phyloP scores from a whole-genome alignment of 2,113 vertebrate genomes.

The Tringa solitaria region DNA sequence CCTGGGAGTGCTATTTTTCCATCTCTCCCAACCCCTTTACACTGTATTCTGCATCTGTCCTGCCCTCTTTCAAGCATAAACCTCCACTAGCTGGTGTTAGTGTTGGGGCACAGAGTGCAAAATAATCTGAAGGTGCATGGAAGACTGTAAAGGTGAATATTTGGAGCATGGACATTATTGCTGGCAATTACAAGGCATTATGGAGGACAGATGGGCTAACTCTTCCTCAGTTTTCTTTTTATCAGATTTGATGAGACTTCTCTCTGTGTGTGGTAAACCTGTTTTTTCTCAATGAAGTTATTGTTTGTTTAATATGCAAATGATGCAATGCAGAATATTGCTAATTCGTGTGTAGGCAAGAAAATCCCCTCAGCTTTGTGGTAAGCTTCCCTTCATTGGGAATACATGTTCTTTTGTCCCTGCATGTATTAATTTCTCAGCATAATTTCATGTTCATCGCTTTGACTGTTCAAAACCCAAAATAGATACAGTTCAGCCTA shows the following conservation, averaged over 20 bases:
- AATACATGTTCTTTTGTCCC: not conserved
- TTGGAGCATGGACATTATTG: not conserved
- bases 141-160: not conserved
- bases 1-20: not conserved
- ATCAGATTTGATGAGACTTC: conserved; percentile 2
- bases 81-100: not conserved
- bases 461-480: not conserved
- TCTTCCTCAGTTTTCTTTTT: not conserved
- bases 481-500: not conserved
- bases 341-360: not conserved
- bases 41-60: not conserved
- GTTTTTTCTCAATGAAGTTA: conserved; percentile 15
- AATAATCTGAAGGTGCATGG: not conserved
- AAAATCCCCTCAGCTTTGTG: not conserved
- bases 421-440: not conserved
- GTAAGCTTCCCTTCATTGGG: not conserved
- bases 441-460: not conserved
- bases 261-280: conserved; percentile 8
- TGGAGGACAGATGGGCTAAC: not conserved
- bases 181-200: not conserved
- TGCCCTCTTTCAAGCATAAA: not conserved
- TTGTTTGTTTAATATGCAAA: conserved; percentile 38
- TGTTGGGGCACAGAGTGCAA: not conserved
- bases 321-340: conserved; percentile 4
- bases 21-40: not conserved